phyloP scores from a whole-genome alignment of 2,113 vertebrate species.

The Entelurus aequoreus region DNA sequence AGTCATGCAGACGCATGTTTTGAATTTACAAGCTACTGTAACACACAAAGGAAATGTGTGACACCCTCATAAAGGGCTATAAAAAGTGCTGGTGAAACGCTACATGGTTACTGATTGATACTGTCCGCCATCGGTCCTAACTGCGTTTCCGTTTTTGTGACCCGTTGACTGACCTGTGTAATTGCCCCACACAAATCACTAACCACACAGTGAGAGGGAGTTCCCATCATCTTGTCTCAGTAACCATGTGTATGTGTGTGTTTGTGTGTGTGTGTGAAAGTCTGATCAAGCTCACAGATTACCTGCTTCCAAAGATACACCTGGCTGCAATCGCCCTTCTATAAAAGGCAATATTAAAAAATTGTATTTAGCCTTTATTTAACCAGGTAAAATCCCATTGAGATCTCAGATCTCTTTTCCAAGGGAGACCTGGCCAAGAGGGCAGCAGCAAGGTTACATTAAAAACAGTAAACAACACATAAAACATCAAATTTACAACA shows the following conservation, averaged over 20 bases:
- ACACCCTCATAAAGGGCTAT: slow-evolving; percentile 53
- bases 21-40: slow-evolving; percentile 42
- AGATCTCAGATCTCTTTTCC: too few species aligned
- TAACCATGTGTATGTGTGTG: slow-evolving; percentile 17
- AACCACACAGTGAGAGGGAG: slow-evolving; percentile 44
- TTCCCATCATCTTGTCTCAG: slow-evolving; percentile 34
- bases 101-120: slow-evolving; percentile 69
- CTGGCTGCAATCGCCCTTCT: slow-evolving; percentile 38
- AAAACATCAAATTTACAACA: too few species aligned
- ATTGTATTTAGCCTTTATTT: too few species aligned
- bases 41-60: slow-evolving; percentile 29
- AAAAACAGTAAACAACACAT: too few species aligned
- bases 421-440: too few species aligned
- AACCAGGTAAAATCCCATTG: too few species aligned
- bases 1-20: slow-evolving; percentile 11
- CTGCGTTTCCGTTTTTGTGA: slow-evolving; percentile 51
- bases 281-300: slow-evolving; percentile 47
- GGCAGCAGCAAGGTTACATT: too few species aligned
- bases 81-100: slow-evolving; percentile 61
- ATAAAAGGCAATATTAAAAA: slow-evolving; percentile 30
- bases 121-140: slow-evolving; percentile 26
- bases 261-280: slow-evolving; percentile 18
- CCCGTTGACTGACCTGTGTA: slow-evolving; percentile 66
- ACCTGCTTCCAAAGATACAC: slow-evolving; percentile 41
- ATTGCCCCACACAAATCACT: slow-evolving; percentile 67